Evolutionary conservation across 2,797 vertebrate genomes (phyloP), one percentile per base, ranked within the genome.

Genomic region (Muscicapa striata): DNA sequence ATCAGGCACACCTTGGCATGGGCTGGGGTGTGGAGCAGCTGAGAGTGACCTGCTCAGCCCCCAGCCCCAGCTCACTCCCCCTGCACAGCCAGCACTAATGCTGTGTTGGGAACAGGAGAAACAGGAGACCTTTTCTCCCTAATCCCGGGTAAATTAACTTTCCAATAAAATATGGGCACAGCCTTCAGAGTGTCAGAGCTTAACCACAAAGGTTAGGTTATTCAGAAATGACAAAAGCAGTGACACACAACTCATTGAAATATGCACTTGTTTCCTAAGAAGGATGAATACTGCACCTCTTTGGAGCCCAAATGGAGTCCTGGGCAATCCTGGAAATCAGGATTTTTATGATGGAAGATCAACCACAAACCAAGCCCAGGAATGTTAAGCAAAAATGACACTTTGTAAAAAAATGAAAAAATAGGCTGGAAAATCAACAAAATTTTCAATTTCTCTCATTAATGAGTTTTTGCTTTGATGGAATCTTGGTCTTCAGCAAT

Each of bases 1-100:
- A 29, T 24, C 6, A 41, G 86, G n/a, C 49, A 16, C 2, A 4
- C 0, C 0, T 23, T 0, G 2, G 63, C 30, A 15, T 0, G 10
- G 63, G 43, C 72, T 38, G 36, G 41, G 66, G 22, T 38, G 40
- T 48, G 58, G 16, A 38, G 61, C 67, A 78, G 70, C 77, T 75
- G 32, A 0, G 1, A 32, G 30, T 51, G 62, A 22, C 64, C 55
- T 36, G 48, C 73, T 45, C 36, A 26, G 55, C 43, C 32, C 23
- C 51, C 40, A 68, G 46, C 46, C 45, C 45, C 27, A 36, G 3
- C 5, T 43, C 29, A 15, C 21, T 2, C 38, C 45, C 26, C 26
- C 68, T 10, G 19, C 49, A 15, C 57, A 54, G 64, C 41, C 11
- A 3, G 45, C 0, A 1, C 26, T 34, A n/a, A 41, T 3, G 8